These are phyloP conservation scores for Caretta caretta DNA, from an alignment of 2,113 vertebrate species.

Conservation along the genomic window DNA sequence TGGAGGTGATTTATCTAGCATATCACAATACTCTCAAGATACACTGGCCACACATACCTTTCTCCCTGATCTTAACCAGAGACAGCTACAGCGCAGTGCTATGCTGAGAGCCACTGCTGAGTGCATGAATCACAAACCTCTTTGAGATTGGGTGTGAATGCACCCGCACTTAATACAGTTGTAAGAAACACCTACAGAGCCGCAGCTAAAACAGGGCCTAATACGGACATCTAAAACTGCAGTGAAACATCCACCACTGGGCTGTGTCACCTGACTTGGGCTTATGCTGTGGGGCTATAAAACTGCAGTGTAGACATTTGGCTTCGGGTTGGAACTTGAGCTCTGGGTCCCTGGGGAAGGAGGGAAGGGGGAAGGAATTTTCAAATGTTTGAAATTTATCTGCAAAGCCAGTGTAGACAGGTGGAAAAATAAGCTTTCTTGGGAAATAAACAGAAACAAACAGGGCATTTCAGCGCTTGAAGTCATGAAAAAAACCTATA, in stretches of 20 bases:
- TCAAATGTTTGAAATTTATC: conserved; percentile 17
- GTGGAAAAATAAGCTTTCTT: conserved; percentile 6
- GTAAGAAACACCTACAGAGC: not conserved
- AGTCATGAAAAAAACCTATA: not conserved
- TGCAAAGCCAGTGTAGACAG: conserved; percentile 4
- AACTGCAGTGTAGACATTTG: not conserved
- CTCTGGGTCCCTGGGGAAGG: not conserved
- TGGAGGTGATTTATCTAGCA: not conserved
- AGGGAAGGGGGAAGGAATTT: not conserved
- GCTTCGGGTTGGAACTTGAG: not conserved
- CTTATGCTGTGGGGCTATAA: not conserved
- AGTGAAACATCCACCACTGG: not conserved
- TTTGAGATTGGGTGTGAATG: not conserved
- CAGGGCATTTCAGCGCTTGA: not conserved
- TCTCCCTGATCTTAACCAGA: not conserved
- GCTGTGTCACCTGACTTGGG: not conserved
- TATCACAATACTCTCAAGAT: rapidly evolving
- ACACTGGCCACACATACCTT: not conserved
- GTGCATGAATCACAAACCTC: not conserved
- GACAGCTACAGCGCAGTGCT: not conserved
- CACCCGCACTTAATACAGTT: not conserved
- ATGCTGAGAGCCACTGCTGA: not conserved
- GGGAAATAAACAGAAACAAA: conserved; percentile 33
- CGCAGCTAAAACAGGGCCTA: not conserved
- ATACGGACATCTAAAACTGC: not conserved